Conservation (phyloP, 1,140 invertebrate species). For the Eufriesea mexicana region DNA sequence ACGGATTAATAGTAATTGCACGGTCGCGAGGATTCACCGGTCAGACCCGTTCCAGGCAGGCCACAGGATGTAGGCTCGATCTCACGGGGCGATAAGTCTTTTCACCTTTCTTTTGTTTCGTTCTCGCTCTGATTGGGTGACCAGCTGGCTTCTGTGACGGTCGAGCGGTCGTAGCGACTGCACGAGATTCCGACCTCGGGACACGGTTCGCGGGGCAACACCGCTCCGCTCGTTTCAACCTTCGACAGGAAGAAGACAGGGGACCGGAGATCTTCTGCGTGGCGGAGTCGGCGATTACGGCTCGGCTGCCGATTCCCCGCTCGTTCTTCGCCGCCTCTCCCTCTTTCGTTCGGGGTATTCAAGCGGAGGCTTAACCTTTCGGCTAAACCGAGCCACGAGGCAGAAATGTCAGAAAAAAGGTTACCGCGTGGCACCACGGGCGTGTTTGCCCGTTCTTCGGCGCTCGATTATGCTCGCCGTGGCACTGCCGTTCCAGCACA, state of each 20-base stretch:
- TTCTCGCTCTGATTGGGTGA: slow-evolving; percentile 81
- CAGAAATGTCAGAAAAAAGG: slow-evolving; percentile 71
- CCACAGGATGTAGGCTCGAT: slow-evolving; percentile 75
- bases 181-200: slow-evolving; percentile 47
- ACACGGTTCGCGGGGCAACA: slow-evolving; percentile 68
- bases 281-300: slow-evolving; percentile 1
- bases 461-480: slow-evolving; percentile 53
- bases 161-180: slow-evolving; percentile 56
- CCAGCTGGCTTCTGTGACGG: slow-evolving; percentile 62
- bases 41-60: slow-evolving; percentile 45
- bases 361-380: slow-evolving; percentile 63
- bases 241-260: slow-evolving; percentile 63
- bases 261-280: slow-evolving; percentile 27
- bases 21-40: slow-evolving; percentile 50
- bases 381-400: slow-evolving; percentile 58
- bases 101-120: slow-evolving; percentile 82
- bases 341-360: slow-evolving; percentile 35
- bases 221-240: slow-evolving; percentile 53
- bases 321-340: not conserved
- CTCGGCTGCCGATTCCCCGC: slow-evolving; percentile 6
- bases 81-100: slow-evolving; percentile 80
- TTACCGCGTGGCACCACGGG: slow-evolving; percentile 61
- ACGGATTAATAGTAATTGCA: slow-evolving; percentile 71
- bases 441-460: slow-evolving; percentile 59
- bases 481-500: slow-evolving; percentile 8